These are phyloP conservation scores for Mya arenaria DNA, from an alignment of 1,140 invertebrate species.

Conservation along the genomic window DNA sequence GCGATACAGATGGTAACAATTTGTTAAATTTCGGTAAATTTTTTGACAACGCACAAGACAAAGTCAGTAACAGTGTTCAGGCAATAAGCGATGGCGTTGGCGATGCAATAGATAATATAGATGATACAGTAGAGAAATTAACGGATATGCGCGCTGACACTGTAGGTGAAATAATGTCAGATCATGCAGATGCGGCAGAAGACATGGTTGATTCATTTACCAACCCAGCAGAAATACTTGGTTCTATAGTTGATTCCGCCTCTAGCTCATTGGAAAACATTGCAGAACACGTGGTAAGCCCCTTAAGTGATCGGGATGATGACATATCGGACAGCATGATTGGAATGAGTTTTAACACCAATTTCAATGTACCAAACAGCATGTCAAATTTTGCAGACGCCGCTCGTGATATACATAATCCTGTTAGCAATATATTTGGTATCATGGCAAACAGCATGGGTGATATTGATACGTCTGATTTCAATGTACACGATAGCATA, in stretches of 20 bases:
- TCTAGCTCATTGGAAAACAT: not conserved
- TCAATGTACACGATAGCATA: too few relatives aligned
- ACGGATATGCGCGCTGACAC: not conserved
- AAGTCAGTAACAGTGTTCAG: slow-evolving; percentile 27
- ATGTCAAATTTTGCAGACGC: too few relatives aligned
- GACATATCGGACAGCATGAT: too few relatives aligned
- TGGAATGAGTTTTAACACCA: not conserved
- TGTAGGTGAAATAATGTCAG: slow-evolving; percentile 21
- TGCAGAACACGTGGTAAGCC: not conserved
- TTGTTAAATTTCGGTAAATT: not conserved
- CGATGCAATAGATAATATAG: slow-evolving; percentile 10
- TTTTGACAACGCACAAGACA: slow-evolving; percentile 10
- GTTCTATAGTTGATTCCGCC: not conserved
- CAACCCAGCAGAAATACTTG: not conserved
- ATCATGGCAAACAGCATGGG: too few relatives aligned
- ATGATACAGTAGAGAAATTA: slow-evolving; percentile 5
- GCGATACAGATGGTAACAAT: slow-evolving; percentile 8
- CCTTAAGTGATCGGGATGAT: not conserved
- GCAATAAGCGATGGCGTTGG: not conserved
- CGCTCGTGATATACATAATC: too few relatives aligned
- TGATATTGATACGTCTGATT: too few relatives aligned
- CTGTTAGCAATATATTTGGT: too few relatives aligned
- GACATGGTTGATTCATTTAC: not conserved
- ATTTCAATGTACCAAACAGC: too few relatives aligned
- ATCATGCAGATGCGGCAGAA: slow-evolving; percentile 7